phyloP scores from a whole-genome alignment of 2,113 vertebrate species.

The Osmerus eperlanus region DNA sequence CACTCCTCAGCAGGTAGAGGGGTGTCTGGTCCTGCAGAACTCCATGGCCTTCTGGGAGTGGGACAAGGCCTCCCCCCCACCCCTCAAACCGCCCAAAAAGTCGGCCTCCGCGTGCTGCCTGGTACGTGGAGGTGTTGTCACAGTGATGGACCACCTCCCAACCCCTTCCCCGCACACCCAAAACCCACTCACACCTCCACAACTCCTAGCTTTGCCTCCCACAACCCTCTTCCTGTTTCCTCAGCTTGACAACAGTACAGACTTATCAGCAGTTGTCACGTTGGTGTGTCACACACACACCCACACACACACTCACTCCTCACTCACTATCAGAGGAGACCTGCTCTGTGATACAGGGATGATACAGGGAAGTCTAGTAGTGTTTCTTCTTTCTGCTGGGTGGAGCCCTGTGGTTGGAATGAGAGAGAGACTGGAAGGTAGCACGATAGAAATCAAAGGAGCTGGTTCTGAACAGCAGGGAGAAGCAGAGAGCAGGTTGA shows the following conservation, averaged over 20 bases:
- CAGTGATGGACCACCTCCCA: constrained; percentile 32
- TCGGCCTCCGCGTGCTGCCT: constrained; percentile 91
- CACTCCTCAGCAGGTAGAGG: constrained; percentile 76
- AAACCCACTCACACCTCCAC: not conserved
- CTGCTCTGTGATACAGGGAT: not conserved
- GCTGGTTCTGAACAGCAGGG: too few species aligned
- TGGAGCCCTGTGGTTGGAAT: too few species aligned
- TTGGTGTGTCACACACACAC: not conserved
- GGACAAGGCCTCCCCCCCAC: constrained; percentile 83
- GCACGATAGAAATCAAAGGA: too few species aligned
- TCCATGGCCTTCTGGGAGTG: constrained; percentile 94
- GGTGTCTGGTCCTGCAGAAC: constrained; percentile 84
- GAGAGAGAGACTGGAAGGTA: too few species aligned
- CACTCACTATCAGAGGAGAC: too few species aligned
- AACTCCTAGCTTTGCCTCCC: not conserved
- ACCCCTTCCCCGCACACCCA: not conserved
- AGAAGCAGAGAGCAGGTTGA: too few species aligned
- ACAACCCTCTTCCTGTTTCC: not conserved
- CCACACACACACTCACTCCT: not conserved
- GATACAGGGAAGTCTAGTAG: not conserved
- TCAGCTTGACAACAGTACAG: too few species aligned
- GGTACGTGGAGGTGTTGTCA: constrained; percentile 80
- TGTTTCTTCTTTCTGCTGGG: too few species aligned
- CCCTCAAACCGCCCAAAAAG: constrained; percentile 89
- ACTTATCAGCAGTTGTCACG: too few species aligned